These are phyloP conservation scores for Ptilonorhynchus violaceus DNA, from an alignment of 2,113 vertebrate genomes.

Conservation along the genomic window DNA sequence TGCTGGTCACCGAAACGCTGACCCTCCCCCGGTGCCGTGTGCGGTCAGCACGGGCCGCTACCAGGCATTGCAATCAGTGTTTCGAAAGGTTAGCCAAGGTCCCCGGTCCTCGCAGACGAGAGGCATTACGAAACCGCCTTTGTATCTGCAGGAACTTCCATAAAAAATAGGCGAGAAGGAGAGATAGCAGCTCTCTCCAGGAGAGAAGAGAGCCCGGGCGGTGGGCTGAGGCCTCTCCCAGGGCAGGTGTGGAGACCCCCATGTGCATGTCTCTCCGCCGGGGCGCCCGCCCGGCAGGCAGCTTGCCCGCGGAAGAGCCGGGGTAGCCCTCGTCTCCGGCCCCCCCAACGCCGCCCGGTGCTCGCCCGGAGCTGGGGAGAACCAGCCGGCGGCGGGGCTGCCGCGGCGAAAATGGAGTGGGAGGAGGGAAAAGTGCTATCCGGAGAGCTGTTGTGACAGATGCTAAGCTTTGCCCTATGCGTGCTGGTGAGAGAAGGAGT, in stretches of 20 bases:
- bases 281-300: neutral
- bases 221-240: neutral
- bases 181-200: neutral
- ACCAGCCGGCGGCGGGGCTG: neutral
- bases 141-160: conserved; percentile 8
- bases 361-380: neutral
- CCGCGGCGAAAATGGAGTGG: conserved; percentile 7
- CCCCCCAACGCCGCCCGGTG: neutral
- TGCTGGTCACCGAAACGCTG: conserved; percentile 41
- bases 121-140: conserved; percentile 70
- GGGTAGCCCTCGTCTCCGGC: neutral
- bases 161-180: neutral
- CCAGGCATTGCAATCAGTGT: conserved; percentile 66
- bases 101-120: conserved; percentile 52
- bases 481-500: conserved; percentile 45
- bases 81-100: conserved; percentile 73
- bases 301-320: neutral
- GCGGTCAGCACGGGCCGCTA: conserved; percentile 35
- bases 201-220: neutral
- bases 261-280: neutral
- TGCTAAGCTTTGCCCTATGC: conserved; percentile 41
- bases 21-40: conserved; percentile 23
- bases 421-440: conserved; percentile 44
- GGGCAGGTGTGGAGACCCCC: neutral
- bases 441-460: conserved; percentile 54